A percentile compares a stretch with the other conserved stretches of the same genome.
Evolutionary conservation across 2,888 invertebrate genomes (phyloP).

Genomic region (Xestia c-nigrum): DNA sequence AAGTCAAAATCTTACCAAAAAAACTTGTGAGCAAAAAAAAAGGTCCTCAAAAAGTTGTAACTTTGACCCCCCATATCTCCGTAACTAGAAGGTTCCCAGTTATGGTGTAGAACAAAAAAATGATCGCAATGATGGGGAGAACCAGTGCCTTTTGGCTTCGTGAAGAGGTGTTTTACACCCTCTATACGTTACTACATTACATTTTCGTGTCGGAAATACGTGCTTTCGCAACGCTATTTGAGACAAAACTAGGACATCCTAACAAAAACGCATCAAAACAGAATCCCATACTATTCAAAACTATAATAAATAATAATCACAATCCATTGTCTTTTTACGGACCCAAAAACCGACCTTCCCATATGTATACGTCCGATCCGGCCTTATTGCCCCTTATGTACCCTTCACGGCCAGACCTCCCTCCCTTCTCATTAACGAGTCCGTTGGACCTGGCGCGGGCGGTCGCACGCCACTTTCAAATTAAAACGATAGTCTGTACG

Average conservation of each 20-base stretch:
- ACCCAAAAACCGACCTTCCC: slow-evolving; percentile 21
- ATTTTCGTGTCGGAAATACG: neutral
- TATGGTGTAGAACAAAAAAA: too few relatives aligned
- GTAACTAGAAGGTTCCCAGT: too few relatives aligned
- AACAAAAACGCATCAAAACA: neutral
- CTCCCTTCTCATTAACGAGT: slow-evolving; percentile 45
- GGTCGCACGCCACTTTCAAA: slow-evolving; percentile 34
- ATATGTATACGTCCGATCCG: slow-evolving; percentile 29
- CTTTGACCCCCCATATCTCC: too few relatives aligned
- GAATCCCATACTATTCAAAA: neutral
- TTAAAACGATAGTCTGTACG: slow-evolving; percentile 48
- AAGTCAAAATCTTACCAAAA: too few relatives aligned
- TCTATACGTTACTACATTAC: neutral
- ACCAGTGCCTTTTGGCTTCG: too few relatives aligned
- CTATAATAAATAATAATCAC: slow-evolving; percentile 17
- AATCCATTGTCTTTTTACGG: slow-evolving; percentile 28
- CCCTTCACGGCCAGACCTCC: slow-evolving; percentile 40
- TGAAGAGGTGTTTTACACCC: too few relatives aligned
- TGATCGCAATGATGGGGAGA: too few relatives aligned
- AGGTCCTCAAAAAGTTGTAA: too few relatives aligned
- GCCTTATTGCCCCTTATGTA: slow-evolving; percentile 23
- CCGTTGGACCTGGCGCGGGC: slow-evolving; percentile 29
- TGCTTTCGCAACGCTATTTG: neutral
- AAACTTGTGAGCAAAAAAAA: too few relatives aligned
- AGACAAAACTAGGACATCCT: neutral